phyloP scores from a whole-genome alignment of 1,140 invertebrate genomes.

The Drosophila miranda region DNA sequence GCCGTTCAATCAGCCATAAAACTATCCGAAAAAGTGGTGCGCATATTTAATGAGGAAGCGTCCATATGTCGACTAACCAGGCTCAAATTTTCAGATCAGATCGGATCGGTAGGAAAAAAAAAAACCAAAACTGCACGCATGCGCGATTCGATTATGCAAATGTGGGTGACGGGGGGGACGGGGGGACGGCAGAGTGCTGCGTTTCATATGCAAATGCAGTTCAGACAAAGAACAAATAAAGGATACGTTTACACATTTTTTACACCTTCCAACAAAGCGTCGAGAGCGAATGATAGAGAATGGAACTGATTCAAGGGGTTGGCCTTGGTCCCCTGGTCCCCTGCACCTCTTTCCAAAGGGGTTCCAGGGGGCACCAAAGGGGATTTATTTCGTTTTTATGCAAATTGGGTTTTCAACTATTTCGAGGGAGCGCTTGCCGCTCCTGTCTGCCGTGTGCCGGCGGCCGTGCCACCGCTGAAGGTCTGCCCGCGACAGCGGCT shows the following conservation, averaged over 20 bases:
- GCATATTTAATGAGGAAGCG: constrained; percentile 1
- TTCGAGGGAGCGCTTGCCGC: constrained; percentile 20
- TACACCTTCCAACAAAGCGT: constrained; percentile 70
- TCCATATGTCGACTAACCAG: constrained; percentile 24
- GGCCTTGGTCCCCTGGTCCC: constrained; percentile 3
- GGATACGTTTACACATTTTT: constrained; percentile 77
- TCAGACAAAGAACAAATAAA: constrained; percentile 56
- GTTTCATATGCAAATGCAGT: constrained; percentile 74
- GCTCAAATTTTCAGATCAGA: background rate
- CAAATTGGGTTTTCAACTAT: constrained; percentile 67
- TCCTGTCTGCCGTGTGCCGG: constrained; percentile 46
- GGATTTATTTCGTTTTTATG: constrained; percentile 75
- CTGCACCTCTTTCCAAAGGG: constrained; percentile 48
- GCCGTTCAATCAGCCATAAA: too few species aligned
- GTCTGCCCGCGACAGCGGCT: constrained; percentile 58
- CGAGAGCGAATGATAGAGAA: constrained; percentile 2
- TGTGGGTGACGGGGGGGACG: background rate
- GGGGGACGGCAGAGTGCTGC: constrained; percentile 35
- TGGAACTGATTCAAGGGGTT: constrained; percentile 41
- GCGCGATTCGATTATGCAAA: constrained; percentile 78
- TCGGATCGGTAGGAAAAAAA: constrained; percentile 24
- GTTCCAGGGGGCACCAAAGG: constrained; percentile 9
- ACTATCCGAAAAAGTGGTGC: background rate
- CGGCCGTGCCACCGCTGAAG: constrained; percentile 23
- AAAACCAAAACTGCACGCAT: constrained; percentile 66